Percentiles rank a stretch among this genome's conserved stretches.
phyloP scores from a whole-genome alignment of 1,140 invertebrate genomes.

The Drosophila kohkoa region DNA sequence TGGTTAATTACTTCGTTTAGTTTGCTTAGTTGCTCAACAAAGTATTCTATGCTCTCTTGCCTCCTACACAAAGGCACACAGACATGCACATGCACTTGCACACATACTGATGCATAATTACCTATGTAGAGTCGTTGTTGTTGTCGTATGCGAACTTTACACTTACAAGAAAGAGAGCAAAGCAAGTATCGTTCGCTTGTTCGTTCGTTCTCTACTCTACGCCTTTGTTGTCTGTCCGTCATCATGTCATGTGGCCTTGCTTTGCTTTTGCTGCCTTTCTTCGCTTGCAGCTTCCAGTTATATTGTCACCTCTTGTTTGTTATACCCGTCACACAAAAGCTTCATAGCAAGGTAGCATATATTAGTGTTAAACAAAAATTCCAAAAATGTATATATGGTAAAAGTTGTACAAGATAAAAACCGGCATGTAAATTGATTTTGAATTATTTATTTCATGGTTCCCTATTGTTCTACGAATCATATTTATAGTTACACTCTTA shows the following conservation, averaged over 20 bases:
- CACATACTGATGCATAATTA: neutral
- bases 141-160: constrained; percentile 20
- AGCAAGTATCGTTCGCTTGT: constrained; percentile 31
- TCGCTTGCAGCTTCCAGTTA: constrained; percentile 46
- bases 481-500: too few species aligned
- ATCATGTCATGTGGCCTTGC: constrained; percentile 54
- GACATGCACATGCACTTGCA: constrained; percentile 16
- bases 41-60: constrained; percentile 37
- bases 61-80: constrained; percentile 31
- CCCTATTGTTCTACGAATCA: too few species aligned
- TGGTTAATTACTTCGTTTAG: constrained; percentile 72
- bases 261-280: neutral
- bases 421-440: too few species aligned
- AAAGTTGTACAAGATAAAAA: too few species aligned
- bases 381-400: too few species aligned
- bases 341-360: too few species aligned
- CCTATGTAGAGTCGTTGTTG: constrained; percentile 32
- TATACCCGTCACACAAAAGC: too few species aligned
- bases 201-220: constrained; percentile 17
- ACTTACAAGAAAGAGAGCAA: constrained; percentile 20
- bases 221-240: constrained; percentile 73
- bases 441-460: too few species aligned
- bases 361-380: too few species aligned
- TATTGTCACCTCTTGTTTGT: constrained; percentile 41
- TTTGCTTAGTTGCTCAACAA: constrained; percentile 50